Conservation (phyloP, 2,797 vertebrate species). For the Telmatherina bonti region DNA sequence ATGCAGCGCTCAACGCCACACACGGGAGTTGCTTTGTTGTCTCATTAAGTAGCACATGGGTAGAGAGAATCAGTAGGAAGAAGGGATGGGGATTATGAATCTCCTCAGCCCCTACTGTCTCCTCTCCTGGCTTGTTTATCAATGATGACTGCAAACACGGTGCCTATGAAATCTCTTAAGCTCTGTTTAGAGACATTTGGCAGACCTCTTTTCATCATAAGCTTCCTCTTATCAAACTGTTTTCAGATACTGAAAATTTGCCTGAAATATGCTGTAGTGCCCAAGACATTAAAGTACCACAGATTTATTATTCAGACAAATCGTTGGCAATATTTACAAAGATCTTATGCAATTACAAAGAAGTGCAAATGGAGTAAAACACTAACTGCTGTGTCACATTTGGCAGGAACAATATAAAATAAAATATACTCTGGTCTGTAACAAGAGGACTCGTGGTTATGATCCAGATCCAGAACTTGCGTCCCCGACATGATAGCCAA, state of each 20-base stretch:
- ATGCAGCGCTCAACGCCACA: conserved; percentile 44
- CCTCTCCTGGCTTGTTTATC: conserved; percentile 70
- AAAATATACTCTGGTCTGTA: background rate
- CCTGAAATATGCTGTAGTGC: conserved; percentile 19
- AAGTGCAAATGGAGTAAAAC: background rate
- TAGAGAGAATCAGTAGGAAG: conserved; percentile 55
- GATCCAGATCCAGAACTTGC: background rate
- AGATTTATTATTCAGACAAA: conserved; percentile 34
- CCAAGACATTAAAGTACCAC: conserved; percentile 23
- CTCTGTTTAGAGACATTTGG: conserved; percentile 61
- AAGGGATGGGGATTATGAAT: conserved; percentile 64
- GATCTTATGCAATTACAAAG: conserved; percentile 20
- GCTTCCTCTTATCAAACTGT: conserved; percentile 34
- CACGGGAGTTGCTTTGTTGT: conserved; percentile 52
- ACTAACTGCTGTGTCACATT: conserved; percentile 10
- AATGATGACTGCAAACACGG: conserved; percentile 61
- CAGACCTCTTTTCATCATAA: conserved; percentile 40
- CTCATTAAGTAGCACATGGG: conserved; percentile 59
- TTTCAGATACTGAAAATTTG: conserved; percentile 35
- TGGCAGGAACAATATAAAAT: conserved; percentile 1
- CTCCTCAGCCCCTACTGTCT: conserved; percentile 70
- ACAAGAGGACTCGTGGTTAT: background rate
- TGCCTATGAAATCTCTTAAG: conserved; percentile 59
- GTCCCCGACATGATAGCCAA: background rate
- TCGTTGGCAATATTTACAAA: conserved; percentile 15